Evolutionary conservation across 2,888 invertebrate species (phyloP), one percentile per base, ranked within the genome.

Genomic region (Syritta pipiens): DNA sequence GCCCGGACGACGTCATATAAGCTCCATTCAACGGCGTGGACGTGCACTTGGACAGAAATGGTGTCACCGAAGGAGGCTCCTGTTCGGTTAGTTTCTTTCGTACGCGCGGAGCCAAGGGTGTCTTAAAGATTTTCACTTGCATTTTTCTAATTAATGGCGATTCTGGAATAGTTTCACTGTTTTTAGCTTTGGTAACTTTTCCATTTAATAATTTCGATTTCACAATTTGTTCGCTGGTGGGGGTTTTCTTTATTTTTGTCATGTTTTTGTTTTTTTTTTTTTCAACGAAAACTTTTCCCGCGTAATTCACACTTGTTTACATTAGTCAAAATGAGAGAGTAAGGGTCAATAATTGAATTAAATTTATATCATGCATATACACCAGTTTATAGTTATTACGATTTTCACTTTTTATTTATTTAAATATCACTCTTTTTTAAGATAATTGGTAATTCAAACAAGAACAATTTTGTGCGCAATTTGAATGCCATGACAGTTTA

Each of bases 191-290:
- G 3, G 2, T 28, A 14, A 68, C n/a, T 32, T 42, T 68, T 6
- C 55, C 62, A 44, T 5, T 19, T 5, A 20, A 20, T 0, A 32
- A 3, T 32, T 53, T 59, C 1, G 1, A 14, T 14, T 40, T 55
- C 10, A 17, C 20, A 24, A 35, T 57, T 22, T 3, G 6, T 3
- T 7, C 10, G 17, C 14, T 28, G 1, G 7, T 10, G 19, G 24
- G 9, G 9, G 22, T 30, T 32, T 46, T 67, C 19, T 30, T 74
- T 22, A 12, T 30, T 72, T 59, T 72, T 2, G 44, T 4, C 72
- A 74, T 74, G 19, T 59, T 65, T 3, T 32, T 2, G 1, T 17
- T 55, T 5, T 26, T n/a, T 26, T 17, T 14, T 19, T 3, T 28
- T 28, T 28, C 7, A 3, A n/a, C 7, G 28, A 1, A 19, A 17